These are phyloP conservation scores for Phyllotis vaccarum DNA, from an alignment of 2,797 vertebrate species.

Conservation along the genomic window DNA sequence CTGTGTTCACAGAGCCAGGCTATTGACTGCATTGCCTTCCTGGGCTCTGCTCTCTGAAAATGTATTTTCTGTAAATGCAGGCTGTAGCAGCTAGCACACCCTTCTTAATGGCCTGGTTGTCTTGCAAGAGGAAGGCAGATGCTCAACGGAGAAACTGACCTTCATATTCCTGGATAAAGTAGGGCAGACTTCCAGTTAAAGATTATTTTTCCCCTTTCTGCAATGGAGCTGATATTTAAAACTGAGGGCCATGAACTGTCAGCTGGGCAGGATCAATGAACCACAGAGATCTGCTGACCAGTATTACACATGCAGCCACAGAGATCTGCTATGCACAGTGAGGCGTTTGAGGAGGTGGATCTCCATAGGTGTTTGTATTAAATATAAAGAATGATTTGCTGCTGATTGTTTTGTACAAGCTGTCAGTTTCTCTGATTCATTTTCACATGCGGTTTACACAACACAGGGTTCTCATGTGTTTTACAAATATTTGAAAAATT, in stretches of 20 bases:
- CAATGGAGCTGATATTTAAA: constrained; percentile 30
- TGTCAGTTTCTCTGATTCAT: constrained; percentile 10
- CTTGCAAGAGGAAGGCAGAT: constrained; percentile 35
- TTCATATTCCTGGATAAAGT: constrained; percentile 50
- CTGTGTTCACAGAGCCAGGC: constrained; percentile 14
- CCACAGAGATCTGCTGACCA: background rate
- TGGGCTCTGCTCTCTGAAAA: background rate
- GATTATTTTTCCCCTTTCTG: background rate
- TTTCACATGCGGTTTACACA: background rate
- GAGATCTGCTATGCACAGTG: background rate
- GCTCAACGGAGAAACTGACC: background rate
- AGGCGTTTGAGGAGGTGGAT: too few relatives aligned
- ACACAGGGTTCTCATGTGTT: background rate
- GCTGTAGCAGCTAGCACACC: background rate
- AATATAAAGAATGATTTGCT: background rate
- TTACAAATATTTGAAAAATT: background rate
- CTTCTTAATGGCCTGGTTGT: background rate
- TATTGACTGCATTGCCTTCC: constrained; percentile 45
- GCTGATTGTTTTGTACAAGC: background rate
- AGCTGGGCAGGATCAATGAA: background rate
- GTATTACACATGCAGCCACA: background rate
- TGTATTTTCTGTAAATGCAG: constrained; percentile 10
- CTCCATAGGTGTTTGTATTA: background rate
- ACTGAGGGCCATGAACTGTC: background rate
- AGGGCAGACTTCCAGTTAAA: constrained; percentile 23